Evolutionary conservation across 2,113 vertebrate genomes (phyloP), one percentile per base, ranked within the genome.

Genomic region (Thamnaconus septentrionalis): DNA sequence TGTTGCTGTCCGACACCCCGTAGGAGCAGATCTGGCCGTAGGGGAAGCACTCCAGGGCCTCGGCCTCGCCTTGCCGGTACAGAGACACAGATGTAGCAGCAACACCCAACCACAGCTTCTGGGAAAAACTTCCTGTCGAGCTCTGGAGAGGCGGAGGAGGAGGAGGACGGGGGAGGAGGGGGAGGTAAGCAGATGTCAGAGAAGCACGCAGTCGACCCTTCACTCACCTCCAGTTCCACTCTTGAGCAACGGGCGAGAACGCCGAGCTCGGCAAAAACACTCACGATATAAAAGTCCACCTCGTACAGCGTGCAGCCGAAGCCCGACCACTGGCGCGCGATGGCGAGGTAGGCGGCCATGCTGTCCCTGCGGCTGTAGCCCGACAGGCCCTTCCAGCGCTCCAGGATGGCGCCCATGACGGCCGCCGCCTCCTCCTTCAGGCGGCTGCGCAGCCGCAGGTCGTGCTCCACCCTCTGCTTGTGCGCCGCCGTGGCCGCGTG

Each of bases 261-360:
- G 12, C 1, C 2, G 4, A 7, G 4, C 2, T 31, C 18, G 18
- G 18, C 18, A 31, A 31, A 31, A 41, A 9, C 61, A 92, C 96
- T 96, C 91, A 98, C 96, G 85, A 85, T 89, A 5, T 91, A 95
- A 79, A 96, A 92, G 85, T 94, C 93, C 44, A 95, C 93, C 49
- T 98, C 95, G 12, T 95, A 98, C 72, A 96, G 93, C 0, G 94
- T 96, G 89, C 95, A 95, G 78, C 97, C 96, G 9, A 96, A 97
- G 56, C 94, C 96, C 0, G 94, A 93, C 95, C 95, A 98, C 88
- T 94, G 94, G 56, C 92, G 92, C 51, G 94, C 94, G 70, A 96
- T 91, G 5, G 93, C 86, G 88, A 98, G 87, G 73, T 96, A 96
- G 73, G 95, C 91, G 0, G 94, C 92, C 93, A 95, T 95, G 84